phyloP scores from a whole-genome alignment of 1,140 invertebrate genomes.

The Aphidius ervi region DNA sequence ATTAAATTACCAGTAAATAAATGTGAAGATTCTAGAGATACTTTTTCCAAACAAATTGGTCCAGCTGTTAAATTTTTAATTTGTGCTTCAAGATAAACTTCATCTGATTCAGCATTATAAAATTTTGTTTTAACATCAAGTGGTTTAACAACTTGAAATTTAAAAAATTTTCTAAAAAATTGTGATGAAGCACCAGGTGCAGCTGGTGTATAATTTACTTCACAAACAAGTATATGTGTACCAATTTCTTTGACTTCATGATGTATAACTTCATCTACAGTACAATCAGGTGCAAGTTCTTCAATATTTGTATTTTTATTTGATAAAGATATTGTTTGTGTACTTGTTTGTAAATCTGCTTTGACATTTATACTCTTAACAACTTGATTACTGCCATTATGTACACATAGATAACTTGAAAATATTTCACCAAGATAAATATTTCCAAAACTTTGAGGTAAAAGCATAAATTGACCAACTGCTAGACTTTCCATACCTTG shows the following conservation, averaged over 20 bases:
- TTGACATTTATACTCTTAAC: constrained; percentile 81
- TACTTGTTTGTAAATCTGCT: constrained; percentile 90
- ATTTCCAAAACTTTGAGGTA: constrained; percentile 93
- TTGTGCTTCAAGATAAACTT: constrained; percentile 95
- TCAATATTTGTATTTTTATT: constrained; percentile 61
- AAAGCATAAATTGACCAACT: constrained; percentile 80
- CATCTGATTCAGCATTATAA: constrained; percentile 94
- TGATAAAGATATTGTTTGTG: constrained; percentile 75
- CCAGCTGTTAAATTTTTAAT: constrained; percentile 90
- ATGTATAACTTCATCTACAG: constrained; percentile 90
- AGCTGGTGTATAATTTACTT: constrained; percentile 76
- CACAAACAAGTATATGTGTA: constrained; percentile 94
- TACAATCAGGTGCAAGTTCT: constrained; percentile 75
- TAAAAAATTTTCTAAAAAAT: constrained; percentile 94
- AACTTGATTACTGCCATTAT: constrained; percentile 84
- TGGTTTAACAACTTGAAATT: constrained; percentile 97
- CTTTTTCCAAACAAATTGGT: constrained; percentile 88
- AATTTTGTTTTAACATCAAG: constrained; percentile 98
- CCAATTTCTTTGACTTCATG: constrained; percentile 98
- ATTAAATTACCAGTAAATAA: constrained; percentile 67
- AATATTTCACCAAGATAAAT: constrained; percentile 94
- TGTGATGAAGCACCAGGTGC: constrained; percentile 65
- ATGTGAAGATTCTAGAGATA: constrained; percentile 84
- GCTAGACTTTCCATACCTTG: constrained; percentile 77
- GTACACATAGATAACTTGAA: constrained; percentile 94